Conservation (phyloP, 2,113 vertebrate genomes). For the Verasper variegatus region DNA sequence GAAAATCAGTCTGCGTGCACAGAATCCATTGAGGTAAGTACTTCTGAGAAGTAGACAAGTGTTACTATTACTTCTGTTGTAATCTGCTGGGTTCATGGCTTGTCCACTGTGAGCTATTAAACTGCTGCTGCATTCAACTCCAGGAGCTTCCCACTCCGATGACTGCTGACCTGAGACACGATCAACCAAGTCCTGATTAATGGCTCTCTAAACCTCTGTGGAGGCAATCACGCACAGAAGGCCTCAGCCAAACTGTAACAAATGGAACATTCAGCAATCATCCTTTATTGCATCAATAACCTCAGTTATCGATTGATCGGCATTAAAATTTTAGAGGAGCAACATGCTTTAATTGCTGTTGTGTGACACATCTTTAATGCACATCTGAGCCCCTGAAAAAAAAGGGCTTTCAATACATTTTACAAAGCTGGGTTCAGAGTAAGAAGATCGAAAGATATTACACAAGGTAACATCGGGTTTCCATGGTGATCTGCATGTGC, state of each 20-base stretch:
- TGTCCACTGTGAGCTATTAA: slow-evolving; percentile 66
- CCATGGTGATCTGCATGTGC: slow-evolving; percentile 28
- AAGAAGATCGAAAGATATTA: slow-evolving; percentile 15
- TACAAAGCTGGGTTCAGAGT: slow-evolving; percentile 1
- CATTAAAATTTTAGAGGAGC: slow-evolving; percentile 51
- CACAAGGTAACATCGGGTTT: slow-evolving; percentile 21
- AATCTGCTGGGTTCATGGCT: slow-evolving; percentile 53
- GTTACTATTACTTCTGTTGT: slow-evolving; percentile 21
- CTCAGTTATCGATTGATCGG: slow-evolving; percentile 55
- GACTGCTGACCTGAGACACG: slow-evolving; percentile 60
- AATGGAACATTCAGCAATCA: slow-evolving; percentile 53
- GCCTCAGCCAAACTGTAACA: slow-evolving; percentile 54
- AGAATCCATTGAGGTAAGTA: neutral
- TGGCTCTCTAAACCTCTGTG: slow-evolving; percentile 48
- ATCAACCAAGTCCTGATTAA: slow-evolving; percentile 77
- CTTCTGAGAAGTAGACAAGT: slow-evolving; percentile 9
- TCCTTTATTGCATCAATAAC: slow-evolving; percentile 60
- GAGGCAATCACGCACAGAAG: slow-evolving; percentile 65
- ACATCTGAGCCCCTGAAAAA: slow-evolving; percentile 6
- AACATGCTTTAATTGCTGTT: slow-evolving; percentile 36
- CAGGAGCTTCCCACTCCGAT: slow-evolving; percentile 49
- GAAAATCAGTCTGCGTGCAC: neutral
- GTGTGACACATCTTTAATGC: slow-evolving; percentile 14
- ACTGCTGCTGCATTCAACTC: slow-evolving; percentile 60
- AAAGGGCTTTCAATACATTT: slow-evolving; percentile 17